Evolutionary conservation across 2,797 vertebrate species (phyloP).

Genomic region (Bradypodion pumilum): DNA sequence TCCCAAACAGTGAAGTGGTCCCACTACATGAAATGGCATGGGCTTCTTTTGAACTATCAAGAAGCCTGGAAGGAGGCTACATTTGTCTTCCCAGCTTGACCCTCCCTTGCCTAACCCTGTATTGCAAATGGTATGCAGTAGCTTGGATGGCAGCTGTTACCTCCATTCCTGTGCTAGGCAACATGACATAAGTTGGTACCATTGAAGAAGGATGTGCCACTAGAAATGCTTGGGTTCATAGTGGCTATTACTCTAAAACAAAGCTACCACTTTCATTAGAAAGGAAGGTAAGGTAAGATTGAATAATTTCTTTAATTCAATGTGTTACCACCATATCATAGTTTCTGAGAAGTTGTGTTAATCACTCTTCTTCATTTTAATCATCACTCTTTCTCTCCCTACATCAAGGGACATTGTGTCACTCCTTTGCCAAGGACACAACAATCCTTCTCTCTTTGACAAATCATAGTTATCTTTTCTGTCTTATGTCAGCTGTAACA

Average conservation of each 20-base stretch:
- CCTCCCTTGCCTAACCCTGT: too few relatives aligned
- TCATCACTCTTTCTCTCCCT: conserved; percentile 26
- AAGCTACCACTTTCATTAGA: conserved; percentile 10
- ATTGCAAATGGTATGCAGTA: too few relatives aligned
- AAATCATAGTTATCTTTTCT: conserved; percentile 18
- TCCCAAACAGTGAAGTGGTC: too few relatives aligned
- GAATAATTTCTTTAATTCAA: conserved; percentile 10
- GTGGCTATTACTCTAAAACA: conserved; percentile 31
- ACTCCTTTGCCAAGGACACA: conserved; percentile 8
- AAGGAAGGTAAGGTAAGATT: not conserved
- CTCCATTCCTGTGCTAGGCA: too few relatives aligned
- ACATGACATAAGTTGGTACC: not conserved
- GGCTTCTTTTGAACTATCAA: too few relatives aligned
- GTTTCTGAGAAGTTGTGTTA: conserved; percentile 20
- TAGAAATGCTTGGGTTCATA: not conserved
- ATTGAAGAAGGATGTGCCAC: not conserved
- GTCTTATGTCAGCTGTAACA: not conserved
- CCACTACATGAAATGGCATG: too few relatives aligned
- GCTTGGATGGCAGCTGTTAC: not conserved
- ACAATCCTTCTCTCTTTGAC: not conserved
- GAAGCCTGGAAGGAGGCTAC: too few relatives aligned
- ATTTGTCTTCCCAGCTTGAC: not conserved
- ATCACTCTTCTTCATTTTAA: conserved; percentile 7
- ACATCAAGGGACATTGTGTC: not conserved
- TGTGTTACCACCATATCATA: conserved; percentile 4